Percentiles rank a stretch among this genome's conserved stretches.
Conservation (phyloP, 2,888 invertebrate species). For the Drosophila siamana region DNA sequence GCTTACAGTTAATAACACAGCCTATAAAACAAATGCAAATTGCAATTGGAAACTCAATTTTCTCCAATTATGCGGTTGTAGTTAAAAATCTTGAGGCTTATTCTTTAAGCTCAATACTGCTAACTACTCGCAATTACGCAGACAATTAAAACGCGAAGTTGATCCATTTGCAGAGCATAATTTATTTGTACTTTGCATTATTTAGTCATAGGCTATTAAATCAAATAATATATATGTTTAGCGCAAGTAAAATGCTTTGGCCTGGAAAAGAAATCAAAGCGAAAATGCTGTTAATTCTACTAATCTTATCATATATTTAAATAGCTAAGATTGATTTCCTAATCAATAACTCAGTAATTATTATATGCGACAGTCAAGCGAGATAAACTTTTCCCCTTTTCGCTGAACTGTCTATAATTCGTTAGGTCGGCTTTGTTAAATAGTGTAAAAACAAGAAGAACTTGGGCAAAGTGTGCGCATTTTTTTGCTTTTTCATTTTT, state of each 20-base stretch:
- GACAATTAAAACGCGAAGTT: background rate
- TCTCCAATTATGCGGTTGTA: background rate
- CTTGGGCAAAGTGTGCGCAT: slow-evolving; percentile 18
- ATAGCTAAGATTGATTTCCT: no score
- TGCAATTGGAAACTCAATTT: slow-evolving; percentile 10
- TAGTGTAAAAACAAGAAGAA: slow-evolving; percentile 25
- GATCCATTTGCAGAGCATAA: background rate
- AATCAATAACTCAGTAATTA: no score
- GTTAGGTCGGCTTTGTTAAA: slow-evolving; percentile 24
- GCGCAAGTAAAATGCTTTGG: background rate
- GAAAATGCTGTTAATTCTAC: no score
- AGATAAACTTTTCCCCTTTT: no score
- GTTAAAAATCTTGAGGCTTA: background rate
- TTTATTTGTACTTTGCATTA: background rate
- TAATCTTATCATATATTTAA: no score
- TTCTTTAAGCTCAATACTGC: background rate
- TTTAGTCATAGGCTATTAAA: background rate
- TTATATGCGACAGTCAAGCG: no score
- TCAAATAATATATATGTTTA: background rate
- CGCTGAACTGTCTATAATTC: background rate
- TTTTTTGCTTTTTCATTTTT: slow-evolving; percentile 10
- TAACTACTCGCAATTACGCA: background rate
- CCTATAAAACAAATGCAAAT: background rate
- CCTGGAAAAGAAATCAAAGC: background rate
- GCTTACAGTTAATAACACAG: background rate